phyloP scores from a whole-genome alignment of 2,113 vertebrate genomes.

The Paedocypris sp. region DNA sequence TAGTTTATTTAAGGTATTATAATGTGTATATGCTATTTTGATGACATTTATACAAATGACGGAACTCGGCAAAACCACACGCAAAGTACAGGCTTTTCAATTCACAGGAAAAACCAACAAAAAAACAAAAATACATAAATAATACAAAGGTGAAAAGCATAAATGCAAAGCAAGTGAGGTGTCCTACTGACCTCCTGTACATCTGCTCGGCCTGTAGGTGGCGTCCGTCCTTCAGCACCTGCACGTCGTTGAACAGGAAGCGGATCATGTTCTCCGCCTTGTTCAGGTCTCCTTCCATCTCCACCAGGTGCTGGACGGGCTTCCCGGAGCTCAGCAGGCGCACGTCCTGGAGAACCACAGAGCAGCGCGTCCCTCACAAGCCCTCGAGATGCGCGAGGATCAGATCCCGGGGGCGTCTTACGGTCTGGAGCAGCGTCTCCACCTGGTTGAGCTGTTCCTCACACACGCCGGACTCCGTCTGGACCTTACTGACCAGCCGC shows the following conservation, averaged over 20 bases:
- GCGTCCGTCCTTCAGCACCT: conserved; percentile 87
- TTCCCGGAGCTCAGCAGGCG: conserved; percentile 70
- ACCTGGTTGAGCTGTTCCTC: conserved; percentile 95
- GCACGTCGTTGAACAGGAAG: conserved; percentile 82
- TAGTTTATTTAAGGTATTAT: too few relatives aligned
- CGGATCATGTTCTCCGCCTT: conserved; percentile 83
- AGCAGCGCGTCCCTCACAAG: rapidly evolving
- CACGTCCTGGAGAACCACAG: conserved; percentile 63
- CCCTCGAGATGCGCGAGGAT: too few relatives aligned
- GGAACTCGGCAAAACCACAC: too few relatives aligned
- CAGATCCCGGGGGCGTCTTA: conserved; percentile 44
- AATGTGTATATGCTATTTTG: too few relatives aligned
- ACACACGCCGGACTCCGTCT: conserved; percentile 88
- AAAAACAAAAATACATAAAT: too few relatives aligned
- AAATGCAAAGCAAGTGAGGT: not conserved
- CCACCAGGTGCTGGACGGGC: conserved; percentile 54
- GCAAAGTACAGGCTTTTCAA: too few relatives aligned
- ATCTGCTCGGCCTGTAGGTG: conserved; percentile 93
- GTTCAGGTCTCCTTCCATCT: conserved; percentile 81
- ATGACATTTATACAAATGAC: too few relatives aligned
- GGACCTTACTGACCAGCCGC: conserved; percentile 81
- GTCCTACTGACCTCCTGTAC: conserved; percentile 75
- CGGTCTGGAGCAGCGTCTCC: conserved; percentile 77
- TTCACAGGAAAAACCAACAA: too few relatives aligned
- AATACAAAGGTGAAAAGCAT: not conserved